Evolutionary conservation across 2,888 invertebrate species (phyloP), one percentile per base, ranked within the genome.

Genomic region (Chrysina gloriosa): DNA sequence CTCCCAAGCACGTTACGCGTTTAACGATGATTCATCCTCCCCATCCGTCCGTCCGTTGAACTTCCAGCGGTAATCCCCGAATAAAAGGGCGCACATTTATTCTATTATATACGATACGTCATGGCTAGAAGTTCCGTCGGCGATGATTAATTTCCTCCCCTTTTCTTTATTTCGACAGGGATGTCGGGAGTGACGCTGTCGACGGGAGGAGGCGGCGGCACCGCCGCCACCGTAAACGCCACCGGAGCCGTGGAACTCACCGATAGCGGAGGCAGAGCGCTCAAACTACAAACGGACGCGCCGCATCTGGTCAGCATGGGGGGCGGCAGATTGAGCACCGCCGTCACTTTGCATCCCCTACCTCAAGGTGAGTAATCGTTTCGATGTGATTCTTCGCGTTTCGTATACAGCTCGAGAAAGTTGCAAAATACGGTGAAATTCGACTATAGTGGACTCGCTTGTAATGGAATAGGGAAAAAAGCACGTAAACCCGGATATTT

Each of bases 251-350:
- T 73, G 16, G 77, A 82, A 75, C 65, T 79, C 63, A 74, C 76
- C 34, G 79, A 78, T 67, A 78, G 76, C 56, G 84, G 86, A 64
- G 87, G 87, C 67, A 81, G 89, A 70, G 88, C 89, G 23, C 83
- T 90, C 56, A 88, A 88, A 76, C 86, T 90, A 69, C 88, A 89
- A 78, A 92, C 95, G 72, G 94, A 94, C 82, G 89, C 92, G 74
- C 96, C 96, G 36, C 96, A 96, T 84, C 88, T 96, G 81, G 95
- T 96, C 80, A 95, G 95, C 84, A 89, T 95, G 79, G 96, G 96
- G 71, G 93, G 95, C 73, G 95, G 95, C 69, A 87, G 96, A 72
- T 88, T 96, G 70, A 95, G 95, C 83, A 95, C 95, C 31, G 94
- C 95, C n/a, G 94, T 96, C 77, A 96, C 96, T 29, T 86, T 96